A percentile compares a stretch with the other conserved stretches of the same genome.
Evolutionary conservation across 2,797 vertebrate genomes (phyloP).

Genomic region (Micrastur ruficollis): DNA sequence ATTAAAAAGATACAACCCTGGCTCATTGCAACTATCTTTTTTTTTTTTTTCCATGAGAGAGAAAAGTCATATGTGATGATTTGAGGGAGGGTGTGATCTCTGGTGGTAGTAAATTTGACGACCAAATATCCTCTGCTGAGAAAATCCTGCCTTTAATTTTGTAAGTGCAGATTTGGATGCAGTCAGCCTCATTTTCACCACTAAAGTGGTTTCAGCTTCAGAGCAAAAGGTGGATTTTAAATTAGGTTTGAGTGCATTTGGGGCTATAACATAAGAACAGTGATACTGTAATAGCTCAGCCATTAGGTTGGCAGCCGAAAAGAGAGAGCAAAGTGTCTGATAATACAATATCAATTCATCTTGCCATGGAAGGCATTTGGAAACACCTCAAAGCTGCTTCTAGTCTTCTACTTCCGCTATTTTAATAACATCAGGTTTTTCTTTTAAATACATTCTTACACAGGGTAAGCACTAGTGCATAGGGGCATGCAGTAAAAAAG

Average conservation of each 20-base stretch:
- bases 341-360: neutral
- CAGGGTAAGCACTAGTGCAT: neutral
- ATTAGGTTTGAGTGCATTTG: slow-evolving; percentile 33
- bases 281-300: neutral
- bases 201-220: neutral
- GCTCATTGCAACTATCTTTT: neutral
- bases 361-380: neutral
- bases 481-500: neutral
- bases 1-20: neutral
- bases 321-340: neutral
- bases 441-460: neutral
- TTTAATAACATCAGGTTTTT: neutral
- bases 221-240: slow-evolving; percentile 47
- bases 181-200: neutral
- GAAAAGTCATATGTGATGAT: neutral
- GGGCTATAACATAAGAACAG: neutral
- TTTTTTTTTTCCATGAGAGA: neutral
- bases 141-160: slow-evolving; percentile 28
- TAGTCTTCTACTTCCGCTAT: neutral
- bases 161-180: slow-evolving; percentile 32
- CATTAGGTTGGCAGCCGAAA: slow-evolving; percentile 13
- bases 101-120: neutral
- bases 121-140: neutral
- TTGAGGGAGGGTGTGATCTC: neutral
- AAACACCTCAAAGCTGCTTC: neutral